Evolutionary conservation across 30 jellyfish, hydroid and myxozoan species (phyloP).

Genomic region (Cassiopea xamachana): DNA sequence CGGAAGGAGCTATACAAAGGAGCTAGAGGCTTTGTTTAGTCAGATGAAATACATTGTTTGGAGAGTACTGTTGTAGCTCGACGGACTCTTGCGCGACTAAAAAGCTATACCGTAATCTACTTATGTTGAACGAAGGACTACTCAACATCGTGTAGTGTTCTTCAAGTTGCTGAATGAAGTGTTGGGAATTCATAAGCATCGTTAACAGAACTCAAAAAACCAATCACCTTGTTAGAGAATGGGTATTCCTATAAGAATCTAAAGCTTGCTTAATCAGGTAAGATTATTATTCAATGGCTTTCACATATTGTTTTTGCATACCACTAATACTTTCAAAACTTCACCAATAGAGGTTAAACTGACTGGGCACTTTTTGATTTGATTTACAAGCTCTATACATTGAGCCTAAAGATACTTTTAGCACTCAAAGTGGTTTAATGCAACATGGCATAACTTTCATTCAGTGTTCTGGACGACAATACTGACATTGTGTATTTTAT

Average conservation of each 20-base stretch:
- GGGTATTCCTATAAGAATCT: not conserved
- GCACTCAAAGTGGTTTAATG: too few species aligned
- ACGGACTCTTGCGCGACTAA: not conserved
- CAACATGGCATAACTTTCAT: not conserved
- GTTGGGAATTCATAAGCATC: not conserved
- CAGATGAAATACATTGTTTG: slow-evolving; percentile 39
- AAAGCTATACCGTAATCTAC: not conserved
- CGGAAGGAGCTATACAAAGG: slow-evolving; percentile 59
- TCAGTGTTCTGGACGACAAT: too few species aligned
- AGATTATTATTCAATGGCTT: slow-evolving; percentile 30
- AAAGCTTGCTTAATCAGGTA: slow-evolving; percentile 49
- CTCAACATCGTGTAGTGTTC: too few species aligned
- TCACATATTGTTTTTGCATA: slow-evolving; percentile 8
- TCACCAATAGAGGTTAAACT: slow-evolving; percentile 10
- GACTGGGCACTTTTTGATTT: not conserved
- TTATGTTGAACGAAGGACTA: not conserved
- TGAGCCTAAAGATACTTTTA: too few species aligned
- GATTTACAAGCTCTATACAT: too few species aligned
- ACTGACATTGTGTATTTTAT: too few species aligned
- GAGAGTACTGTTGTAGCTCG: slow-evolving; percentile 1
- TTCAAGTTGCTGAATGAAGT: too few species aligned
- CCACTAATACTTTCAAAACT: not conserved
- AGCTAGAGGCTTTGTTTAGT: slow-evolving; percentile 44
- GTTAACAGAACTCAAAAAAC: not conserved
- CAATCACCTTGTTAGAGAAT: not conserved